These are phyloP conservation scores for Chymomyza costata DNA, from an alignment of 1,140 invertebrate genomes.

Conservation along the genomic window DNA sequence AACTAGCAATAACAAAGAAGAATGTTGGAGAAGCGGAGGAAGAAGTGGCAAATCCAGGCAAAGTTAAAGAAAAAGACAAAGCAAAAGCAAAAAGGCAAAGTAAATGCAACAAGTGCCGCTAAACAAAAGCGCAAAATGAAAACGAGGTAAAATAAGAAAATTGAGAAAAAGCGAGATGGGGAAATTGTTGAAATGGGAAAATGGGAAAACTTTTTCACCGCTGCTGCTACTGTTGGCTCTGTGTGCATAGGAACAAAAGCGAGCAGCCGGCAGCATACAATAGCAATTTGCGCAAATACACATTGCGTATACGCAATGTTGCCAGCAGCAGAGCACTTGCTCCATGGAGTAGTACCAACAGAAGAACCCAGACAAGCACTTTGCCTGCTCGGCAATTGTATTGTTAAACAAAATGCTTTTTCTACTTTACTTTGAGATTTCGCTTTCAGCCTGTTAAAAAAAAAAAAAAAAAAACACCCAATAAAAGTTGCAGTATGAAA, in stretches of 20 bases:
- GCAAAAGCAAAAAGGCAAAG: slow-evolving; percentile 15
- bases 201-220: no score
- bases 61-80: neutral
- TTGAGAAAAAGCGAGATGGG: slow-evolving; percentile 12
- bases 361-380: no score
- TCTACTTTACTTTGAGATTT: slow-evolving; percentile 2
- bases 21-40: neutral
- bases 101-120: slow-evolving; percentile 25
- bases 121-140: slow-evolving; percentile 35
- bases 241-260: no score
- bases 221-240: no score
- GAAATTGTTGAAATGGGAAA: no score
- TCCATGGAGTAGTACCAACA: no score
- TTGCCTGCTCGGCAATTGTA: slow-evolving; percentile 34
- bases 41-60: neutral
- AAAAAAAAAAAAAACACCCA: no score
- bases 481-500: slow-evolving; percentile 66
- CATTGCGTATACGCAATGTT: slow-evolving; percentile 29
- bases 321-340: slow-evolving; percentile 5
- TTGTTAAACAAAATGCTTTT: slow-evolving; percentile 38
- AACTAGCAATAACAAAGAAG: neutral
- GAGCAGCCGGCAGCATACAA: slow-evolving; percentile 14
- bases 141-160: slow-evolving; percentile 18
- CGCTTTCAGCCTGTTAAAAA: slow-evolving; percentile 51
- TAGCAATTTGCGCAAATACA: slow-evolving; percentile 11